Evolutionary conservation across 1,140 invertebrate species (phyloP).

Genomic region (Heliconius hermathena): DNA sequence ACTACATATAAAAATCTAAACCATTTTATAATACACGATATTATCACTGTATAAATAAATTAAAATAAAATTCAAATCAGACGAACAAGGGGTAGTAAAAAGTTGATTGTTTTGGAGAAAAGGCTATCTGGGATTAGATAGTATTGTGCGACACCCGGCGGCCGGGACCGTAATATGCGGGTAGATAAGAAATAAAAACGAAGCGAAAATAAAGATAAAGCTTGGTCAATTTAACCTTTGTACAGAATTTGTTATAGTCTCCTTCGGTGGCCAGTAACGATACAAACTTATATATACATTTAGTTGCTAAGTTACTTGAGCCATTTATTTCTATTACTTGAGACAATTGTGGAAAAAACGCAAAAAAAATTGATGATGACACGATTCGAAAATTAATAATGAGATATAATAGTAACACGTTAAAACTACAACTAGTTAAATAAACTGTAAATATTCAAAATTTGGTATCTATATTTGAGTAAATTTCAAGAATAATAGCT

Average conservation of each 20-base stretch:
- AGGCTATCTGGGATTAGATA: constrained; percentile 18
- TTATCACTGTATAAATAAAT: constrained; percentile 1
- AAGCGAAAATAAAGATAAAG: constrained; percentile 33
- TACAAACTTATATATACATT: background rate
- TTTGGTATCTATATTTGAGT: background rate
- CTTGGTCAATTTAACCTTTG: constrained; percentile 22
- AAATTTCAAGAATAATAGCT: constrained; percentile 46
- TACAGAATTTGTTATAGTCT: background rate
- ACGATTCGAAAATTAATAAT: too few relatives aligned
- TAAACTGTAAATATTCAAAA: background rate
- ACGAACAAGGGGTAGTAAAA: background rate
- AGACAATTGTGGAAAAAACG: background rate
- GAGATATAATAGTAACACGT: too few relatives aligned
- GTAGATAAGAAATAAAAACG: constrained; percentile 28
- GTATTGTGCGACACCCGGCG: constrained; percentile 24
- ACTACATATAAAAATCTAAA: background rate
- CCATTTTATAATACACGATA: background rate
- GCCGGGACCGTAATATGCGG: constrained; percentile 16
- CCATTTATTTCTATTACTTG: background rate
- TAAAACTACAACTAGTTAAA: background rate
- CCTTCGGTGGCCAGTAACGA: background rate
- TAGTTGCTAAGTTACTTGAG: background rate
- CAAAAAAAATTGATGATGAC: background rate
- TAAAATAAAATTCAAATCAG: constrained; percentile 9
- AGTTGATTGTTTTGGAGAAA: constrained; percentile 13